These are phyloP conservation scores for Caenorhabditis doughertyi DNA, from an alignment of 2,888 invertebrate genomes.

Conservation along the genomic window DNA sequence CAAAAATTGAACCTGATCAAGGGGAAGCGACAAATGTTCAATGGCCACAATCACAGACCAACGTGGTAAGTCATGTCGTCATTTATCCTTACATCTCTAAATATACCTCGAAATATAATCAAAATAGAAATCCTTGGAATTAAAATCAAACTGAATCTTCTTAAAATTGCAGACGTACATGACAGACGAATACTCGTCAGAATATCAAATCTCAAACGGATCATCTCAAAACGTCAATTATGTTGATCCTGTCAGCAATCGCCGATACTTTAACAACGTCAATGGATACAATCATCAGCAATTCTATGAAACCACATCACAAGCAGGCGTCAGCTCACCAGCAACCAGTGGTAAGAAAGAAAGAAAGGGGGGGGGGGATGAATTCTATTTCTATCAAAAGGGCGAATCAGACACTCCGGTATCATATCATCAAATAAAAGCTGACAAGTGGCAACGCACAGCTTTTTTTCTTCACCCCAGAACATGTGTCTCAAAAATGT, in stretches of 20 bases:
- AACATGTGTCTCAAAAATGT: slow-evolving; percentile 60
- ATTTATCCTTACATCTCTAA: background rate
- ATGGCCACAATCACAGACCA: slow-evolving; percentile 9
- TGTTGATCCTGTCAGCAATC: slow-evolving; percentile 12
- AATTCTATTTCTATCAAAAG: slow-evolving; percentile 34
- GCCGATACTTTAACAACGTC: slow-evolving; percentile 40
- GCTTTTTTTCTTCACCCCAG: slow-evolving; percentile 28
- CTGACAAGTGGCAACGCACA: slow-evolving; percentile 47
- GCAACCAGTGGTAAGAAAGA: slow-evolving; percentile 49
- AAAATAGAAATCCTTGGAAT: slow-evolving; percentile 11
- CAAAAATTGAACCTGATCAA: background rate
- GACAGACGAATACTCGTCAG: slow-evolving; percentile 32
- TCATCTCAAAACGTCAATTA: slow-evolving; percentile 1
- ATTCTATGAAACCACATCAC: slow-evolving; percentile 32
- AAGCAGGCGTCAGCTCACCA: slow-evolving; percentile 44
- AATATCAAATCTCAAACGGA: slow-evolving; percentile 8
- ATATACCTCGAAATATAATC: background rate
- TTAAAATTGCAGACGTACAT: slow-evolving; percentile 37
- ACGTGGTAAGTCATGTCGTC: slow-evolving; percentile 35
- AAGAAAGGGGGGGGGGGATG: too few relatives aligned
- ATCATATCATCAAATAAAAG: slow-evolving; percentile 28
- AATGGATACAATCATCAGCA: slow-evolving; percentile 34
- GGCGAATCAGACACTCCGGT: background rate
- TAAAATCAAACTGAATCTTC: slow-evolving; percentile 13
- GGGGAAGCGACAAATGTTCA: background rate